Conservation (phyloP, 2,888 invertebrate species). For the Tetropium fuscum region DNA sequence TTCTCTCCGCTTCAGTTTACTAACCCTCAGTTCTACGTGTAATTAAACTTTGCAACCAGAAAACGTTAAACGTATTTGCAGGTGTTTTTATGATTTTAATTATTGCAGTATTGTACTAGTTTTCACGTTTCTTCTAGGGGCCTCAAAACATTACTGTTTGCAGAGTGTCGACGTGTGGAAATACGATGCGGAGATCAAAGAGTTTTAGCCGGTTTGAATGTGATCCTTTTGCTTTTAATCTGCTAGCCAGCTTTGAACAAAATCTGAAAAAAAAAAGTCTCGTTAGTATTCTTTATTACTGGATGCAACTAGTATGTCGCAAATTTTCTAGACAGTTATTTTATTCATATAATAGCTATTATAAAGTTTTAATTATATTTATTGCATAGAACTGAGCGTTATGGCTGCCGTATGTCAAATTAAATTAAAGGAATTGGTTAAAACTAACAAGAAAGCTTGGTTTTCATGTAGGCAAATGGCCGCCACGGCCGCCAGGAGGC, state of each 20-base stretch:
- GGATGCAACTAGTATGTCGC: no score
- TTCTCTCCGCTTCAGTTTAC: constrained; percentile 31
- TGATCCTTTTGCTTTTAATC: constrained; percentile 19
- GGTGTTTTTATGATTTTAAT: constrained; percentile 29
- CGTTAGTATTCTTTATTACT: constrained; percentile 11
- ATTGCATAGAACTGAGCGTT: no score
- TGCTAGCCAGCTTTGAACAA: neutral
- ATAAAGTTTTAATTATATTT: no score
- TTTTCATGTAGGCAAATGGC: no score
- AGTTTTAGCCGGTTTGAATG: constrained; percentile 10
- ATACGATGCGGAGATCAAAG: constrained; percentile 8
- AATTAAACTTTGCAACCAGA: constrained; percentile 39
- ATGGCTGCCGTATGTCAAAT: no score
- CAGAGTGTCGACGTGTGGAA: constrained; percentile 16
- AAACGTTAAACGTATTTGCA: constrained; percentile 24
- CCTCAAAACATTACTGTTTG: constrained; percentile 8
- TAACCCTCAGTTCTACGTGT: constrained; percentile 32
- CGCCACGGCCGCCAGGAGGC: no score
- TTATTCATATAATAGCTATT: no score
- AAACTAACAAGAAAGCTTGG: no score
- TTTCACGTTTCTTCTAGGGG: constrained; percentile 29
- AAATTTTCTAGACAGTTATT: no score
- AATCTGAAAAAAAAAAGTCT: constrained; percentile 19
- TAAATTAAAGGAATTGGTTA: no score
- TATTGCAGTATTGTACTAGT: no score